Conservation (phyloP, 2,888 invertebrate species). For the Dusona sp. region DNA sequence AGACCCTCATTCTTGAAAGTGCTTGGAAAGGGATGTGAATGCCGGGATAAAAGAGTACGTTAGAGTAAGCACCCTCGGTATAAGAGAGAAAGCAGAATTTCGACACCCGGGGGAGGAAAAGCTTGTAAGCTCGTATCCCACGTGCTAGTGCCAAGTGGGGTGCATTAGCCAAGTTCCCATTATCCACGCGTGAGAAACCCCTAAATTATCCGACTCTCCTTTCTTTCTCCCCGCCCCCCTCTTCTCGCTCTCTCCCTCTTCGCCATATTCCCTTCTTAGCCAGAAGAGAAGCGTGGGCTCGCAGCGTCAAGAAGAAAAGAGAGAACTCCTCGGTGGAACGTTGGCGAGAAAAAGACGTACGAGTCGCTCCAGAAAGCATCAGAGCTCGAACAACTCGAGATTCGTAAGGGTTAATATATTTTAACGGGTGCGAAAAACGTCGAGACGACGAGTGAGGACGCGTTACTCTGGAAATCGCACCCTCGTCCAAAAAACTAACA, state of each 20-base stretch:
- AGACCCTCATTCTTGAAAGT: slow-evolving; percentile 57
- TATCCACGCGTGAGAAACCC: slow-evolving; percentile 84
- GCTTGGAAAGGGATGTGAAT: slow-evolving; percentile 66
- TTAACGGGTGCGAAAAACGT: slow-evolving; percentile 51
- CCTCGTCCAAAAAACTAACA: slow-evolving; percentile 12
- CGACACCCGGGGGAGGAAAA: slow-evolving; percentile 48
- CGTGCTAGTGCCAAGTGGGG: slow-evolving; percentile 81
- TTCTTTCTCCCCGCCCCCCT: slow-evolving; percentile 54
- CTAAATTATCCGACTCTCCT: slow-evolving; percentile 82
- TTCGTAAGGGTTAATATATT: slow-evolving; percentile 45
- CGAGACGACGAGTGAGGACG: slow-evolving; percentile 61
- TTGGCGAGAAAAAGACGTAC: slow-evolving; percentile 83
- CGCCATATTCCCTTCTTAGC: slow-evolving; percentile 35
- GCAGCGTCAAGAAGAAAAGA: slow-evolving; percentile 67
- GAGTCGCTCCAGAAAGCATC: slow-evolving; percentile 70
- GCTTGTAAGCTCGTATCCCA: slow-evolving; percentile 77
- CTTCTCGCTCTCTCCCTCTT: slow-evolving; percentile 39
- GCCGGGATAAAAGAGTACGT: slow-evolving; percentile 68
- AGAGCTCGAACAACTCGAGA: slow-evolving; percentile 35
- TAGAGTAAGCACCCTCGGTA: slow-evolving; percentile 34
- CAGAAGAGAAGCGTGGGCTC: slow-evolving; percentile 58
- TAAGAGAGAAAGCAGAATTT: slow-evolving; percentile 59
- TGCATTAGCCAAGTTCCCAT: slow-evolving; percentile 84
- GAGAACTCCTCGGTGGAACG: slow-evolving; percentile 73
- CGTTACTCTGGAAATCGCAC: slow-evolving; percentile 69